Evolutionary conservation across 1,140 invertebrate genomes (phyloP), one percentile per base, ranked within the genome.

Genomic region (Nasonia giraulti): DNA sequence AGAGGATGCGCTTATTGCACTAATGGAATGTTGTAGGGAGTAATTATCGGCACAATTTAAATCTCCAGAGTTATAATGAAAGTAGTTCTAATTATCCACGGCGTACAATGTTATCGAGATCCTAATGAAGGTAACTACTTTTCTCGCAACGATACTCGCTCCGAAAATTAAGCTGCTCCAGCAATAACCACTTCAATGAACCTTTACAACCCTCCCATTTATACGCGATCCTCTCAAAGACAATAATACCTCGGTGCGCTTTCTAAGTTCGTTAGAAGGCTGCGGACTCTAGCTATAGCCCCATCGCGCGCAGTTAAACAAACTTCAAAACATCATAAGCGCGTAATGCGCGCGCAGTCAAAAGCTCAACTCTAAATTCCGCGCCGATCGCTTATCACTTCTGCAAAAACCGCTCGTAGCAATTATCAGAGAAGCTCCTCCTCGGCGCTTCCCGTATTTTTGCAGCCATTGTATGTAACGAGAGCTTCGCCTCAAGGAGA

Each of bases 131-230:
- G 55, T n/a, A 62, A 62, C 55, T 62, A 20, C 55, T 62, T n/a
- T 62, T n/a, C 55, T 62, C 55, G 17, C 14, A 62, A 62, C 17
- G 14, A 20, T 7, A 62, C 14, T 55, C 50, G 17, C 14, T 20
- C 50, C 50, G 50, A 55, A 55, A 55, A 55, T 17, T 55, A 55
- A 55, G 17, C 17, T 55, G 50, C 50, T 55, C 50, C 17, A 17
- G 55, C 55, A 62, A 62, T 62, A 62, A 62, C 55, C 55, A 62
- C 55, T 62, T 62, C 55, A 62, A 62, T 62, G 14, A 62, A 62
- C 55, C 55, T 62, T 62, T 62, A 62, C 55, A 62, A 62, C 55
- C 20, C 27, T 27, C 23, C 23, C 23, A 0, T n/a, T 7, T 5
- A 62, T 17, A 62, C 17, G 5, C 6, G 5, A 62, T 20, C 55